Base-by-base conservation (phyloP, 2,888 invertebrate species). In the Hesperia comma region DNA sequence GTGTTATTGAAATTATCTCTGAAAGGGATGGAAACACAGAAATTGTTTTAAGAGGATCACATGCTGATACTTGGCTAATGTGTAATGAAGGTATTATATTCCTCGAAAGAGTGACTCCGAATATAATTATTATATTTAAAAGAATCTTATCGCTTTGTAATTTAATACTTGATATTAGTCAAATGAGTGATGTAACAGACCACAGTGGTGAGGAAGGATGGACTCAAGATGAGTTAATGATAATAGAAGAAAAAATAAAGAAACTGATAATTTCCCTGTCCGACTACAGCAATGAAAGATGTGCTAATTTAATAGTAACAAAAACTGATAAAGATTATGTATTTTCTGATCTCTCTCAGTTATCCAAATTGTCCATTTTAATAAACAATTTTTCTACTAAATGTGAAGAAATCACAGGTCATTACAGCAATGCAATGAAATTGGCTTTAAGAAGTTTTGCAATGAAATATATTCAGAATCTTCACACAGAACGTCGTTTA, bases 241-340 rank as follows among this genome's bases (percentile, higher is more conserved):
- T 94, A 69, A 95, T 98, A 7, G 94, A 94, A 69, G 93, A 93
- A 12, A 96, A 96, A 83, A 88, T 99, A 58, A 94, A 94, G 70
- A 96, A 97, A 77, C 94, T 98, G 82, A 92, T 98, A 57, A 94
- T 94, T 49, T 95, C 96, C n/a, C 94, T 98, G 53, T 98, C 97
- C 83, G 97, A 98, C 88, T 97, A 97, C 82, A 97, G 98, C 75
- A 98, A 98, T 85, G 98, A 99, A 82, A 94, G 98, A 72, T 96
- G 98, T 87, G 98, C 98, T 67, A 97, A 97, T 85, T 94, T 99
- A 64, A 95, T 99, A 68, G 95, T 96, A 56, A 96, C 96, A 6
- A 96, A 95, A 86, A 95, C 95, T 72, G 94, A 95, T 70, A 96
- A 95, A 75, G 95, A 95, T 72, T 92, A 93, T 80, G 93, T 95